Percentiles rank a stretch among this genome's conserved stretches.
Evolutionary conservation across 2,888 invertebrate species (phyloP).

Genomic region (Andrena marginata): DNA sequence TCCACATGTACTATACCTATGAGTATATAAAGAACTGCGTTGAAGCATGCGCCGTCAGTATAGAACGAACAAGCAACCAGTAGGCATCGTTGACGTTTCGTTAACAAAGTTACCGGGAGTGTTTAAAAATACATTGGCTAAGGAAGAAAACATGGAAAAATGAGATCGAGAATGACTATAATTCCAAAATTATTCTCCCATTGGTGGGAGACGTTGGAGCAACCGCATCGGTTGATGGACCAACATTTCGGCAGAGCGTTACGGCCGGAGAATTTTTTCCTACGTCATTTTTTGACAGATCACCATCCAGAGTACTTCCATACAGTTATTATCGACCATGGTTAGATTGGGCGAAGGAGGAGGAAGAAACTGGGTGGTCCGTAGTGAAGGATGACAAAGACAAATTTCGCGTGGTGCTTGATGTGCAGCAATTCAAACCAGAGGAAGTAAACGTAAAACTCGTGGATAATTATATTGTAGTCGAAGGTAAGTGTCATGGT

Average conservation of each 20-base stretch:
- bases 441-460: conserved; percentile 92
- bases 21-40: conserved; percentile 43
- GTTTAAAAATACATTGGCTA: not conserved
- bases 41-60: conserved; percentile 25
- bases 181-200: conserved; percentile 93
- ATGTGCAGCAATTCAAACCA: conserved; percentile 92
- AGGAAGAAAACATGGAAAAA: not conserved
- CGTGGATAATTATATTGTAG: conserved; percentile 89
- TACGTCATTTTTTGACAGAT: conserved; percentile 46
- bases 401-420: conserved; percentile 88
- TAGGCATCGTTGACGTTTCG: not conserved
- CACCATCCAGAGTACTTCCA: conserved; percentile 63
- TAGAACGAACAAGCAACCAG: not conserved
- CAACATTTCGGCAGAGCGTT: conserved; percentile 79
- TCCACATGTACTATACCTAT: not conserved
- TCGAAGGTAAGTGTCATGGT: conserved; percentile 87
- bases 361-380: conserved; percentile 88
- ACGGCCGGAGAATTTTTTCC: conserved; percentile 67
- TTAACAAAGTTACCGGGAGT: not conserved
- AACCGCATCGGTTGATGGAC: conserved; percentile 82
- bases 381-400: conserved; percentile 91
- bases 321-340: conserved; percentile 64
- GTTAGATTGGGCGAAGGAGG: conserved; percentile 79
- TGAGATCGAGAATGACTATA: conserved; percentile 89
- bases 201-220: conserved; percentile 93